phyloP scores from a whole-genome alignment of 1,140 invertebrate genomes.

The Ostrea edulis region DNA sequence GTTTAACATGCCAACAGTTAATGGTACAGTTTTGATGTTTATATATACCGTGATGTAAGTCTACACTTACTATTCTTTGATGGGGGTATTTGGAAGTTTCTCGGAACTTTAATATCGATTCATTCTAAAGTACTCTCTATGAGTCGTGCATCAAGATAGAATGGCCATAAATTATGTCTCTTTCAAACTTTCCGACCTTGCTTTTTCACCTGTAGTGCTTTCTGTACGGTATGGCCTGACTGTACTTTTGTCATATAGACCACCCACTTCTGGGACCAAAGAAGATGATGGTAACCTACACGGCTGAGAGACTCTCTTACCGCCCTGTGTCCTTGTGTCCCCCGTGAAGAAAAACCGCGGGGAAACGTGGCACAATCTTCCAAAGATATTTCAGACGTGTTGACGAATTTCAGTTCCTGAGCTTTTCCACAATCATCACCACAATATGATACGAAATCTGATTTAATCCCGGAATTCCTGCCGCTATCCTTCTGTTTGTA shows the following conservation, averaged over 20 bases:
- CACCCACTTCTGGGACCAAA: constrained; percentile 12
- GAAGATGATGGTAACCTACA: neutral
- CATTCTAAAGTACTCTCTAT: neutral
- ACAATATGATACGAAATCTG: constrained; percentile 25
- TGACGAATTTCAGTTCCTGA: neutral
- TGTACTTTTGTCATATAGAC: constrained; percentile 9
- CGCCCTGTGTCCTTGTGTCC: neutral
- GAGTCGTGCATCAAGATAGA: neutral
- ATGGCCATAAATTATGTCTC: neutral
- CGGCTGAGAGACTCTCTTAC: neutral
- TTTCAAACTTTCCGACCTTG: neutral
- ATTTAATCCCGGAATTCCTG: constrained; percentile 13
- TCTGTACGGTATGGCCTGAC: neutral
- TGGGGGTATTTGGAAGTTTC: neutral
- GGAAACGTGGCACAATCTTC: too few species aligned
- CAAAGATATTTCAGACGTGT: neutral
- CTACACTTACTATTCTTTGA: neutral
- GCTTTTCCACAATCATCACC: constrained; percentile 6
- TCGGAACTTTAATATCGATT: neutral
- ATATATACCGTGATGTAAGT: neutral
- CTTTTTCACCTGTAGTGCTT: neutral
- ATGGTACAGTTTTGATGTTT: constrained; percentile 4
- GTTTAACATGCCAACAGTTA: neutral
- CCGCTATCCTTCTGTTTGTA: constrained; percentile 14
- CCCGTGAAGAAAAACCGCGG: neutral